Evolutionary conservation across 2,888 invertebrate species (phyloP).

Genomic region (Parapristionchus giblindavisi): DNA sequence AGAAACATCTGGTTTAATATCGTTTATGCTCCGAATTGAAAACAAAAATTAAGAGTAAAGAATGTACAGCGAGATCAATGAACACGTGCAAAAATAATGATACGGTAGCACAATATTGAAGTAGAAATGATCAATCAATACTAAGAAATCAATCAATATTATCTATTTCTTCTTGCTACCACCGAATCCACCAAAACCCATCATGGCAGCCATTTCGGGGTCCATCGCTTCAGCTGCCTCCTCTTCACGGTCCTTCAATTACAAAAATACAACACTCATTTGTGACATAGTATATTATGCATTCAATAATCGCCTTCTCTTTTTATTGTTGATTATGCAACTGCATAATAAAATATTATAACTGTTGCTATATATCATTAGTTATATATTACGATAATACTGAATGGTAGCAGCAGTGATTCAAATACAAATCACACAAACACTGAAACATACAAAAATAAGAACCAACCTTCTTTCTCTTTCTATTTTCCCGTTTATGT

Average conservation of each 20-base stretch:
- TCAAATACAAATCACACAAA: not conserved
- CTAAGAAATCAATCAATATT: not conserved
- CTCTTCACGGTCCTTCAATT: constrained; percentile 7
- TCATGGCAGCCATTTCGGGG: constrained; percentile 84
- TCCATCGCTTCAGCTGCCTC: constrained; percentile 74
- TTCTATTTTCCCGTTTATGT: constrained; percentile 51
- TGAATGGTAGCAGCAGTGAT: not conserved
- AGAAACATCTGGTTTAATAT: no score
- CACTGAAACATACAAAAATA: not conserved
- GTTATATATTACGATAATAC: no score
- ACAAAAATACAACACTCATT: no score
- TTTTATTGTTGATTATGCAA: not conserved
- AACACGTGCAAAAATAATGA: not conserved
- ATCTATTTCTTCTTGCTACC: constrained; percentile 59
- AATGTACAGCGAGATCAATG: not conserved
- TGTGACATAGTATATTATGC: no score
- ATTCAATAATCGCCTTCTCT: no score
- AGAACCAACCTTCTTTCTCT: constrained; percentile 41
- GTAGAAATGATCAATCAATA: not conserved
- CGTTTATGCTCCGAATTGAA: not conserved
- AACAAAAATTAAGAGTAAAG: not conserved
- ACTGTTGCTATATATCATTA: not conserved
- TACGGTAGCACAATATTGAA: not conserved
- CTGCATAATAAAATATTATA: not conserved
- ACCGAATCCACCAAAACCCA: constrained; percentile 93